Evolutionary conservation across 2,888 invertebrate genomes (phyloP), one percentile per base, ranked within the genome.

Genomic region (Hypsopygia costalis): DNA sequence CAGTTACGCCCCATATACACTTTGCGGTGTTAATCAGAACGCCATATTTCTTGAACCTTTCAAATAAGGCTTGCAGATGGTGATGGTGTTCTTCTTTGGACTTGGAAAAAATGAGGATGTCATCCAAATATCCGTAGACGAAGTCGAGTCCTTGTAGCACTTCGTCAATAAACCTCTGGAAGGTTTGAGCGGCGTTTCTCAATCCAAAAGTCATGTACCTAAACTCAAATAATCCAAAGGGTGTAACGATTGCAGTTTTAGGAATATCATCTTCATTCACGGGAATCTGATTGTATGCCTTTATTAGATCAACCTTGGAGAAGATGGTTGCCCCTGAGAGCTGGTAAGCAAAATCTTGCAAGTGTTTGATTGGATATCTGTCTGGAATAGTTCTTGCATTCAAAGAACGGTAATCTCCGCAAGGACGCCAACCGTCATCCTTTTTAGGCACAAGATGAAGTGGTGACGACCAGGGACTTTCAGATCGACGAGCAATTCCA

Each of bases 261-360:
- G 27, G 36, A 1, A 36, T 12, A n/a, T 36, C 36, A 2, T 28
- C 9, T 1, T 6, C 12, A 12, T 27, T 11, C 12, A 36, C 36
- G 3, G 11, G 22, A 4, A 35, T 37, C 33, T 36, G 36, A 7
- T 41, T 41, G 22, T 58, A 83, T 1, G 67, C 69, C 35, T 50
- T 40, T 5, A 36, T 29, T 7, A 44, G 7, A 9, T 44, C 41
- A 2, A 36, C 11, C 11, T 7, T 29, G 1, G 43, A 43, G 11
- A 43, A 43, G 6, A 45, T 20, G 4, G 27, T 29, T 21, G 33
- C 11, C 8, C 46, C 46, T 11, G 43, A 22, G 11, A 46, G 34
- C 9, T 38, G 34, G 8, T 41, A 37, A 8, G 46, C 27, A 11
- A 46, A 46, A 29, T 46, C 46, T 20, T 37, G 35, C 7, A 46